These are phyloP conservation scores for Batillaria attramentaria DNA, from an alignment of 1,140 invertebrate species.

Conservation along the genomic window DNA sequence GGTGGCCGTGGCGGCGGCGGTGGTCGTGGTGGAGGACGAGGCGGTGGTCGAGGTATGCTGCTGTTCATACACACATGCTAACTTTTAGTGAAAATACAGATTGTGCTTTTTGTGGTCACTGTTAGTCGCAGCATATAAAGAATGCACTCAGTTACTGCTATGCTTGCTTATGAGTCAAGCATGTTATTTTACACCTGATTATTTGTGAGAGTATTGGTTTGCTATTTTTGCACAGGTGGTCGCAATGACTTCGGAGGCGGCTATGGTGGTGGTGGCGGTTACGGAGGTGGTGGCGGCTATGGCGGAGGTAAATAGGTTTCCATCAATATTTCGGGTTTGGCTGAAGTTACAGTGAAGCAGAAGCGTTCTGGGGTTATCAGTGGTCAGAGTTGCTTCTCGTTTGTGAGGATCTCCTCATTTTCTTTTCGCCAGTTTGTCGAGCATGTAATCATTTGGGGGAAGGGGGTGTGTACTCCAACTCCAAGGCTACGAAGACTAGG, in stretches of 20 bases:
- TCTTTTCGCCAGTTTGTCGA: no score
- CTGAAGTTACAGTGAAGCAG: background rate
- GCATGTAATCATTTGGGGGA: no score
- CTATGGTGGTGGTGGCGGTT: slow-evolving; percentile 19
- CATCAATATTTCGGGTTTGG: background rate
- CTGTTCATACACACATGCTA: no score
- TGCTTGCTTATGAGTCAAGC: background rate
- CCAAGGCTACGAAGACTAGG: no score
- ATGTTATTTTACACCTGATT: no score
- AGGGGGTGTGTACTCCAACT: no score
- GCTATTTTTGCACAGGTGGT: slow-evolving; percentile 27
- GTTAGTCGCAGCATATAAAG: no score
- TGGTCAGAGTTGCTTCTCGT: background rate
- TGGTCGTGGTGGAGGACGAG: slow-evolving; percentile 21
- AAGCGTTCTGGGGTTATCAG: background rate
- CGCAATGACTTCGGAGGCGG: slow-evolving; percentile 32
- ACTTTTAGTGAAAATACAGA: no score
- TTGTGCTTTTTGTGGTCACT: no score
- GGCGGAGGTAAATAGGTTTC: background rate
- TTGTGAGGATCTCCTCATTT: no score
- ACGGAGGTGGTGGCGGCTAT: slow-evolving; percentile 24
- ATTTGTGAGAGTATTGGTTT: no score
- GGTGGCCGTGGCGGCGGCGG: slow-evolving; percentile 53
- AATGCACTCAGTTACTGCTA: no score
- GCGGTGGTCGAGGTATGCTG: background rate